phyloP scores from a whole-genome alignment of 1,140 invertebrate species.

The Apis laboriosa region DNA sequence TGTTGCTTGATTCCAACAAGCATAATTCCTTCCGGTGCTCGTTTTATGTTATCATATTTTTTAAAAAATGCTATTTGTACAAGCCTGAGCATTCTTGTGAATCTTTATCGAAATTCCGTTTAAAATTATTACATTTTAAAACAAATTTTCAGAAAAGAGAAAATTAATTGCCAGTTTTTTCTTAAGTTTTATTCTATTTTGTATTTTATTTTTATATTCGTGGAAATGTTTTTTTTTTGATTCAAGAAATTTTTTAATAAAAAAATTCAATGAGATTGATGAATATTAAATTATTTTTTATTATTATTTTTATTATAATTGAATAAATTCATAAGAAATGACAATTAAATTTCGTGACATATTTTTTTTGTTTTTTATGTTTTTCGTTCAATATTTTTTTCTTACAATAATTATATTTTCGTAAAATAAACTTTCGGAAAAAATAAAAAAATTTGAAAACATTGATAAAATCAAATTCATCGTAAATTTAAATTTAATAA shows the following conservation, averaged over 20 bases:
- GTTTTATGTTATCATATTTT: constrained; percentile 33
- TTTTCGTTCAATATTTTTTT: too few relatives aligned
- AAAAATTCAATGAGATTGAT: not conserved
- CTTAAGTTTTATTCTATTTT: too few relatives aligned
- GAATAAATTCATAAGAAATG: too few relatives aligned
- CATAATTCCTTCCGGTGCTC: constrained; percentile 51
- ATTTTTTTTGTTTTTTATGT: too few relatives aligned
- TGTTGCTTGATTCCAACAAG: constrained; percentile 42
- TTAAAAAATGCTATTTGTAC: constrained; percentile 27
- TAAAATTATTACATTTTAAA: not conserved
- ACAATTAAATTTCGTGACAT: too few relatives aligned
- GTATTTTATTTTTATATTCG: too few relatives aligned
- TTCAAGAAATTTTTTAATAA: not conserved
- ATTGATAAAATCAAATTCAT: not conserved
- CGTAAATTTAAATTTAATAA: not conserved
- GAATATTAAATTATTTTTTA: too few relatives aligned
- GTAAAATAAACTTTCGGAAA: too few relatives aligned
- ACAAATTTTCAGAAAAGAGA: not conserved
- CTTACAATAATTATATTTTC: too few relatives aligned
- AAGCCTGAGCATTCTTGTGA: constrained; percentile 7
- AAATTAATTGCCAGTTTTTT: too few relatives aligned
- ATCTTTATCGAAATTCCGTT: not conserved
- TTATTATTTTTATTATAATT: too few relatives aligned
- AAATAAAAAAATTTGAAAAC: not conserved
- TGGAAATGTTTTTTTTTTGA: too few relatives aligned